phyloP scores from a whole-genome alignment of 64 coral and sea anemone species.

The Montipora cactus region DNA sequence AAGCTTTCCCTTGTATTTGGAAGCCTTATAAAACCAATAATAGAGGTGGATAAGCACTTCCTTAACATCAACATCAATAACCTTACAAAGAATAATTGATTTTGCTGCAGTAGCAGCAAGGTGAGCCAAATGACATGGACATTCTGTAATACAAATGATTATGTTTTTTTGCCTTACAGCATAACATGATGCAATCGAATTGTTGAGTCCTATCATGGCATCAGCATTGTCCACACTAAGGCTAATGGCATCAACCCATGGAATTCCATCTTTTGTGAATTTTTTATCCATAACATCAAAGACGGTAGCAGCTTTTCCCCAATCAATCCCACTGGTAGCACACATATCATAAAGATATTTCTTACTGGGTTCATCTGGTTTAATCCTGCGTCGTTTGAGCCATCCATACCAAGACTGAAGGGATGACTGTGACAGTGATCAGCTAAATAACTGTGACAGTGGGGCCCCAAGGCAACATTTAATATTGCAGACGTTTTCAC shows the following conservation, averaged over 20 bases:
- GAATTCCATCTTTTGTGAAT: neutral
- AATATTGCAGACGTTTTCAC: too few species aligned
- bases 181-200: constrained; percentile 53
- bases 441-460: too few species aligned
- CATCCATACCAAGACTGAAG: too few species aligned
- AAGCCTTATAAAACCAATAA: constrained; percentile 35
- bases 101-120: constrained; percentile 14
- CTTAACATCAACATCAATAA: constrained; percentile 5
- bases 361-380: constrained; percentile 24
- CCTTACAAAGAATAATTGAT: neutral
- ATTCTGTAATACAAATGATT: constrained; percentile 24
- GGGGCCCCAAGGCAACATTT: too few species aligned
- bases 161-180: constrained; percentile 39
- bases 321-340: neutral
- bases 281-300: neutral
- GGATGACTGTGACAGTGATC: too few species aligned
- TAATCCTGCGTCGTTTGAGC: too few species aligned
- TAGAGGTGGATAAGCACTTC: constrained; percentile 31
- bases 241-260: neutral
- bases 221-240: neutral
- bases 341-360: constrained; percentile 38
- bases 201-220: neutral
- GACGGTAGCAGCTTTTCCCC: neutral
- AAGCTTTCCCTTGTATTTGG: constrained; percentile 4
- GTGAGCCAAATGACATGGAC: constrained; percentile 54